A percentile compares a stretch with the other conserved stretches of the same genome.
These are phyloP conservation scores for Aporophyla nigra DNA, from an alignment of 2,888 invertebrate genomes.

Conservation along the genomic window DNA sequence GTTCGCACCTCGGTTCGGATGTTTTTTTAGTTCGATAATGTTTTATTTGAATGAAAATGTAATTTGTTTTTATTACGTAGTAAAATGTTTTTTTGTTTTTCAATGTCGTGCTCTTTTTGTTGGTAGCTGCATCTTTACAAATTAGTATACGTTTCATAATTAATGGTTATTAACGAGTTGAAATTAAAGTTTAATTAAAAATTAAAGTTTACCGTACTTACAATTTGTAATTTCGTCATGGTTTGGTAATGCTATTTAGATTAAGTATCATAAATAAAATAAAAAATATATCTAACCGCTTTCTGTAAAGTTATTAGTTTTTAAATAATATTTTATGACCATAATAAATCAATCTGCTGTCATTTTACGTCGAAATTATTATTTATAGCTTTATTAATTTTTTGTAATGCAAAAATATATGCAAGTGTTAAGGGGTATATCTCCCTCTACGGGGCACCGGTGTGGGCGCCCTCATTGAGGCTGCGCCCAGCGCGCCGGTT, in stretches of 20 bases:
- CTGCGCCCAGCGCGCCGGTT: no score
- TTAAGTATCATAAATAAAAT: slow-evolving; percentile 5
- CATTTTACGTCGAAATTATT: slow-evolving; percentile 25
- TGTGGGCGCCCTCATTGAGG: no score
- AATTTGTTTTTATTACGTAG: slow-evolving; percentile 23
- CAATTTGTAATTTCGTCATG: neutral
- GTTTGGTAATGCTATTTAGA: neutral
- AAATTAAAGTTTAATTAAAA: slow-evolving; percentile 31
- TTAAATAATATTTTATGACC: slow-evolving; percentile 34
- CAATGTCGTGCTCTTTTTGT: neutral
- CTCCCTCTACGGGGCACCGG: no score
- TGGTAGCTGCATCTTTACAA: slow-evolving; percentile 1
- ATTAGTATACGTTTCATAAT: slow-evolving; percentile 30
- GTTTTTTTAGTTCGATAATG: slow-evolving; percentile 52
- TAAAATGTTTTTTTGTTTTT: slow-evolving; percentile 23
- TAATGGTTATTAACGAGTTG: slow-evolving; percentile 14
- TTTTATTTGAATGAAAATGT: slow-evolving; percentile 53
- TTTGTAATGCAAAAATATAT: slow-evolving; percentile 37
- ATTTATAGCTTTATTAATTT: slow-evolving; percentile 61
- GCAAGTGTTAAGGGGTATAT: slow-evolving; percentile 42
- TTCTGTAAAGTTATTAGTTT: slow-evolving; percentile 5
- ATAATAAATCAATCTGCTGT: slow-evolving; percentile 39
- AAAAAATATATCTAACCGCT: neutral
- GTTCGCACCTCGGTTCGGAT: slow-evolving; percentile 54
- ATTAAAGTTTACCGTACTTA: neutral